Evolutionary conservation across 2,888 invertebrate species (phyloP), one percentile per base, ranked within the genome.

Genomic region (Entomobrya proxima): DNA sequence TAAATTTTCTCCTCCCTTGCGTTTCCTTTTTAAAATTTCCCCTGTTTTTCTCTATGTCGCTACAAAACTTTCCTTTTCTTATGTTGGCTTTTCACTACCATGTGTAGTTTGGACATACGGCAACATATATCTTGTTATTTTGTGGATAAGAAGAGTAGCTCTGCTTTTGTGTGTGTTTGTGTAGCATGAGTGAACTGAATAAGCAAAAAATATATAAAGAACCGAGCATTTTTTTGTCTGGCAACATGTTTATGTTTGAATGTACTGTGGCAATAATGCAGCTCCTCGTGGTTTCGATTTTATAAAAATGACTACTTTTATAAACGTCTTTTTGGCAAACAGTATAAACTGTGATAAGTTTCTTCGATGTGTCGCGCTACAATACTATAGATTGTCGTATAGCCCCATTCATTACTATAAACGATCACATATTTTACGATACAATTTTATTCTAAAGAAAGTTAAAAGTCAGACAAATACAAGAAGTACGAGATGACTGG

Each of bases 1-100:
- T 88, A 88, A 89, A 88, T 89, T 88, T 87, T 88, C 86, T 86
- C 79, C 86, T 88, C 86, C 86, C 84, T 84, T 84, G 76, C 75
- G 78, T 85, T 85, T 77, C 81, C 67, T 30, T 50, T 82, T 75
- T 81, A 72, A 80, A 80, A 61, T 61, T 72, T 32, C 52, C 67
- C 37, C 21, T 72, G 30, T 24, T 69, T 35, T n/a, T 44, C 15
- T n/a, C 44, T 40, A 27, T 44, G 24, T 72, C 47, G 13, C 24
- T 44, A 44, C 47, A 37, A n/a, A n/a, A 32, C 58, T 58, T 15
- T 32, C 4, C 58, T 58, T n/a, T n/a, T n/a, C 30, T 32, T 32
- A n/a, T 58, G 30, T 32, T 32, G 30, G 55, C 52, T 24, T 55
- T 55, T 24, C 27, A n/a, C n/a, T n/a, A n/a, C n/a, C n/a, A n/a